Percentiles rank a stretch among this genome's conserved stretches.
These are phyloP conservation scores for Ceyx margarethae DNA, from an alignment of 2,113 vertebrate genomes.

Conservation along the genomic window DNA sequence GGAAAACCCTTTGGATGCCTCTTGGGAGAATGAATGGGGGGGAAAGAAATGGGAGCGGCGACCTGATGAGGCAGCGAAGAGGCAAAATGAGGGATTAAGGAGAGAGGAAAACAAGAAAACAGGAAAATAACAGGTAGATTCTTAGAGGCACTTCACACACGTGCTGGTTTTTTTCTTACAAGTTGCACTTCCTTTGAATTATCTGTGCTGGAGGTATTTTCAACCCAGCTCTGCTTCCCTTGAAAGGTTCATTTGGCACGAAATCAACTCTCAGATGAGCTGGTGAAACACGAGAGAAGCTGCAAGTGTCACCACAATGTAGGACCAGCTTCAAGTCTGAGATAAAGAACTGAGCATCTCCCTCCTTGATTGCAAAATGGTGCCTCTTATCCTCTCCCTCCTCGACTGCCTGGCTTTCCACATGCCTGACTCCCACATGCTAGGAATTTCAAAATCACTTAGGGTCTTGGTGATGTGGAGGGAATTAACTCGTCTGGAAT, in stretches of 20 bases:
- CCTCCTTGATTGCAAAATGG: neutral
- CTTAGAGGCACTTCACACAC: slow-evolving; percentile 9
- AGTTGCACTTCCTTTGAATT: slow-evolving; percentile 43
- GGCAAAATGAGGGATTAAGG: neutral
- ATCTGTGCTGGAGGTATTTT: slow-evolving; percentile 18
- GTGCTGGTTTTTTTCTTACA: neutral
- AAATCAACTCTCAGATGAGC: slow-evolving; percentile 14
- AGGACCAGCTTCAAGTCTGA: neutral
- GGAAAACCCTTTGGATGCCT: slow-evolving; percentile 5
- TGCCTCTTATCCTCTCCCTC: neutral
- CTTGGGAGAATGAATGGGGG: neutral
- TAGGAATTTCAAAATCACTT: neutral
- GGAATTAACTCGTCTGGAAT: neutral
- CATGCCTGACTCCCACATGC: neutral
- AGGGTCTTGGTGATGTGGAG: neutral
- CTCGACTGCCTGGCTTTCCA: neutral
- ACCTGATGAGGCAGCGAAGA: neutral
- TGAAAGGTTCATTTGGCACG: slow-evolving; percentile 41
- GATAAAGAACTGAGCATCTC: neutral
- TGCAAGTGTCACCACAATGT: neutral
- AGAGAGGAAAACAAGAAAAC: neutral
- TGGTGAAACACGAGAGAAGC: slow-evolving; percentile 25
- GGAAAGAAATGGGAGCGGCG: neutral
- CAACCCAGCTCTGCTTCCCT: slow-evolving; percentile 5
- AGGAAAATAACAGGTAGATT: slow-evolving; percentile 34